Conservation (phyloP, 2,113 vertebrate genomes). For the Rhynchopsitta pachyrhyncha region DNA sequence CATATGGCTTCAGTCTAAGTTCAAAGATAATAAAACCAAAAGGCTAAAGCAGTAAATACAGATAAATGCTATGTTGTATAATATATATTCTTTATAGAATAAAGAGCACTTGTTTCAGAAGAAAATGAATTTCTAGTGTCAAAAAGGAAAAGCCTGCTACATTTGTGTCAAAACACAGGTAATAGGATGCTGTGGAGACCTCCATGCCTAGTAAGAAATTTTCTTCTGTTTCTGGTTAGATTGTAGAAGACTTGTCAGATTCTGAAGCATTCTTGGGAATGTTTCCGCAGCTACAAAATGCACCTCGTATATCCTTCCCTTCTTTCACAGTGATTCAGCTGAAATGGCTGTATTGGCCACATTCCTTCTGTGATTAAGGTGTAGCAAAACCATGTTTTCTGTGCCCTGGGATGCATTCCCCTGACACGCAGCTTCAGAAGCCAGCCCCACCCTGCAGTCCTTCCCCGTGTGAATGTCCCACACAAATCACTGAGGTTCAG, state of each 20-base stretch:
- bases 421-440: not conserved
- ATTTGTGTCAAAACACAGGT: not conserved
- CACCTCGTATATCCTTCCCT: not conserved
- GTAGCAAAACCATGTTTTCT: not conserved
- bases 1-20: not conserved
- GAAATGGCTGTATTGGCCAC: not conserved
- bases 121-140: not conserved
- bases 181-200: not conserved
- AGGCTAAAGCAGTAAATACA: not conserved
- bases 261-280: not conserved
- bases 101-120: not conserved
- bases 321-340: not conserved
- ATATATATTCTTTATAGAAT: not conserved
- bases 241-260: not conserved
- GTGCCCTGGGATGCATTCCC: not conserved
- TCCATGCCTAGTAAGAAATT: not conserved
- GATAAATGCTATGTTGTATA: not conserved
- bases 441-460: not conserved
- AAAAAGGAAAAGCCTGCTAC: not conserved
- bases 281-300: not conserved
- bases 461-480: rapidly evolving
- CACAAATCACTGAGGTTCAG: not conserved
- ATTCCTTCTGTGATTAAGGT: not conserved
- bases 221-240: not conserved
- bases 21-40: not conserved